Evolutionary conservation across 2,888 invertebrate species (phyloP).

Genomic region (Pachliopta kotzebuea): DNA sequence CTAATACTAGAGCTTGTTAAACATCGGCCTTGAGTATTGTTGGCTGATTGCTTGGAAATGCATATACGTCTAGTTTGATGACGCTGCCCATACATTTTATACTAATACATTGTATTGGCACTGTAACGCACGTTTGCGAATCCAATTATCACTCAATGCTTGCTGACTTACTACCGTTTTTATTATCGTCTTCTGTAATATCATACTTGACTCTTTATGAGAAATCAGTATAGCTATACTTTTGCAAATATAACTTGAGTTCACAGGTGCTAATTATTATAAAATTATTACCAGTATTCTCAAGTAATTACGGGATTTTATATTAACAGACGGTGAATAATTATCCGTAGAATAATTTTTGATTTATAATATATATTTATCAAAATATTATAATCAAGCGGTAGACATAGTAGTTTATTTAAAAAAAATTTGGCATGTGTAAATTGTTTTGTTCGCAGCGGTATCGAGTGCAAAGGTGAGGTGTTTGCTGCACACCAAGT

Average conservation of each 20-base stretch:
- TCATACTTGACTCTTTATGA: conserved; percentile 1
- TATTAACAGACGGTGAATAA: not conserved
- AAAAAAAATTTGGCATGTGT: conserved; percentile 45
- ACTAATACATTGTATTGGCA: conserved; percentile 47
- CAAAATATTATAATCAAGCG: conserved; percentile 18
- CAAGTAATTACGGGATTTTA: no score
- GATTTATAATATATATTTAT: not conserved
- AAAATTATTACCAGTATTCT: not conserved
- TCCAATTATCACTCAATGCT: conserved; percentile 44
- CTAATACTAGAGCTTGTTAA: conserved; percentile 37
- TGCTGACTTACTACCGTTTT: conserved; percentile 25
- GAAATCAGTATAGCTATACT: conserved; percentile 1
- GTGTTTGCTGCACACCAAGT: conserved; percentile 85
- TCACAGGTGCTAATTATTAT: not conserved
- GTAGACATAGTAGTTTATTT: conserved; percentile 37
- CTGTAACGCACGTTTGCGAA: conserved; percentile 42
- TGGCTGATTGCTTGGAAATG: conserved; percentile 61
- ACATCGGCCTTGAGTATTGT: conserved; percentile 61
- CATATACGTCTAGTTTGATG: conserved; percentile 43
- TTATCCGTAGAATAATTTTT: not conserved
- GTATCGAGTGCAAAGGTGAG: conserved; percentile 89
- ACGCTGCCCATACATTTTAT: conserved; percentile 41
- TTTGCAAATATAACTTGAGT: not conserved
- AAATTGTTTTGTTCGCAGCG: conserved; percentile 81
- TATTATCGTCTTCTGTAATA: conserved; percentile 38